phyloP scores from a whole-genome alignment of 2,888 invertebrate genomes.

The Andrena flavipes region DNA sequence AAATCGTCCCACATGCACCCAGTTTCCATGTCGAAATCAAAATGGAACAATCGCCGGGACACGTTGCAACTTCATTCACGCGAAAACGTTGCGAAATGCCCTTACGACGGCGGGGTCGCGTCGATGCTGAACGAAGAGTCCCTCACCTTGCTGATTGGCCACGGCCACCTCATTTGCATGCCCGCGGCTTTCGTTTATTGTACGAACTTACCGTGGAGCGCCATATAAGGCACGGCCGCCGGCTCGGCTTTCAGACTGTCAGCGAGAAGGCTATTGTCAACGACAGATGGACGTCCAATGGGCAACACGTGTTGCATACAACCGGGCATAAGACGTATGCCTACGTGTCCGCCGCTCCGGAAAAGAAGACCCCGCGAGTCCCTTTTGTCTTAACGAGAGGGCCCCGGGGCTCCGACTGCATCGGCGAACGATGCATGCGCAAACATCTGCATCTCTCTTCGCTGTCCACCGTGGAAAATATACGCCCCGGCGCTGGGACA shows the following conservation, averaged over 20 bases:
- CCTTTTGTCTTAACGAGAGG: slow-evolving; percentile 75
- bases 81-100: not conserved
- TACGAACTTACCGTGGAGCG: slow-evolving; percentile 74
- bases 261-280: slow-evolving; percentile 81
- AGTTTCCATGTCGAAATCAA: not conserved
- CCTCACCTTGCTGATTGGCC: slow-evolving; percentile 60
- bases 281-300: slow-evolving; percentile 83
- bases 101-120: slow-evolving; percentile 35
- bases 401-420: slow-evolving; percentile 48
- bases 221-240: slow-evolving; percentile 77
- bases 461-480: slow-evolving; percentile 46
- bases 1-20: not conserved
- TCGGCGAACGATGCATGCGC: slow-evolving; percentile 56
- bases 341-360: slow-evolving; percentile 61
- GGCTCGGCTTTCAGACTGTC: slow-evolving; percentile 77
- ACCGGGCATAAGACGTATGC: slow-evolving; percentile 63
- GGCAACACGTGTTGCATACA: slow-evolving; percentile 80
- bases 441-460: slow-evolving; percentile 68
- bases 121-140: slow-evolving; percentile 1
- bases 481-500: not conserved
- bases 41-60: not conserved
- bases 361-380: slow-evolving; percentile 70
- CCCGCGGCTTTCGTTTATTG: slow-evolving; percentile 74
- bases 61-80: slow-evolving; percentile 5
- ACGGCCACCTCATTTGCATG: slow-evolving; percentile 74